phyloP scores from a whole-genome alignment of 2,888 invertebrate species.

The Zeuzera pyrina region DNA sequence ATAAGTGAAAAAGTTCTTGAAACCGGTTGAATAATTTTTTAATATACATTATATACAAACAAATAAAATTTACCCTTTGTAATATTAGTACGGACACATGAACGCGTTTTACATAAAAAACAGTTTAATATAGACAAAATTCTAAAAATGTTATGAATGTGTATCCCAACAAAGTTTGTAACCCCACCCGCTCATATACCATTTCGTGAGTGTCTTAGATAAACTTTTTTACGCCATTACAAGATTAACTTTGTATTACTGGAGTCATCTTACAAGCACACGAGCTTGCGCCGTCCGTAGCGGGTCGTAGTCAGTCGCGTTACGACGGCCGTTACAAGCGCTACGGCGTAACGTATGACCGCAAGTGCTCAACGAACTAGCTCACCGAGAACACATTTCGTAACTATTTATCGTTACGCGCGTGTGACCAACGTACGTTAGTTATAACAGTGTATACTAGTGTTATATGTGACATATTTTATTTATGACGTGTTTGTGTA shows the following conservation, averaged over 20 bases:
- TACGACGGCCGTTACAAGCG: constrained; percentile 42
- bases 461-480: constrained; percentile 21
- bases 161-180: constrained; percentile 1
- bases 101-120: too few species aligned
- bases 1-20: too few species aligned
- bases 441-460: constrained; percentile 1
- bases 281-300: constrained; percentile 48
- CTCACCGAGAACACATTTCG: too few species aligned
- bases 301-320: constrained; percentile 45
- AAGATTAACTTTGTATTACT: constrained; percentile 30
- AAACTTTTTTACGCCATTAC: constrained; percentile 31
- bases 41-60: too few species aligned
- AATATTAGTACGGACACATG: too few species aligned
- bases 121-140: too few species aligned
- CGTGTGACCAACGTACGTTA: neutral
- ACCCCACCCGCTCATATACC: constrained; percentile 18
- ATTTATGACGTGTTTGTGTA: constrained; percentile 32
- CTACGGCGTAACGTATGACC: constrained; percentile 24
- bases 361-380: constrained; percentile 21
- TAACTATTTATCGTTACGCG: constrained; percentile 1
- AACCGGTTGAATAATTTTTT: too few species aligned
- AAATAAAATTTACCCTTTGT: too few species aligned
- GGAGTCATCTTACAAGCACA: neutral
- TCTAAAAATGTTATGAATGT: too few species aligned
- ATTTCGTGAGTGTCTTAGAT: constrained; percentile 23